Evolutionary conservation across 2,888 invertebrate genomes (phyloP).

Genomic region (Hyposoter didymator): DNA sequence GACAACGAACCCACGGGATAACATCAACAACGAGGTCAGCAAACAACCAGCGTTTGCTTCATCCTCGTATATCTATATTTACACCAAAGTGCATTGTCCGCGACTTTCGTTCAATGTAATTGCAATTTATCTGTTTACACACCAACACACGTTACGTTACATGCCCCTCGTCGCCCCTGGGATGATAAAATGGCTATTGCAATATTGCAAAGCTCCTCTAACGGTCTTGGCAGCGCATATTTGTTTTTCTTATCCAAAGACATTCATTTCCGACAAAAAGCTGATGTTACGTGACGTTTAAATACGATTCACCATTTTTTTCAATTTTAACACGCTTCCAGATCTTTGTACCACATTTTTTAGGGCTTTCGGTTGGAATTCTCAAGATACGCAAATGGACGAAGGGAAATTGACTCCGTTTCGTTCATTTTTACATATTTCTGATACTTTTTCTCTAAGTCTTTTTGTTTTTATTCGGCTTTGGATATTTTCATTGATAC

Average conservation of each 20-base stretch:
- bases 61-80: not conserved
- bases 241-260: not conserved
- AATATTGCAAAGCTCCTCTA: not conserved
- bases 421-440: not conserved
- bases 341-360: not conserved
- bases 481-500: not conserved
- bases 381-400: not conserved
- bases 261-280: not conserved
- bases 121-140: not conserved
- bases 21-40: conserved; percentile 50
- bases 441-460: not conserved
- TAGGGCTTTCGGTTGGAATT: not conserved
- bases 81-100: conserved; percentile 14
- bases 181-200: not conserved
- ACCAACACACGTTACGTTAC: not conserved
- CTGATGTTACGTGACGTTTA: not conserved
- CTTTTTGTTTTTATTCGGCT: not conserved
- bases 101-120: conserved; percentile 18
- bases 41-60: conserved; percentile 55
- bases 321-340: no score
- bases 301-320: not conserved
- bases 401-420: not conserved
- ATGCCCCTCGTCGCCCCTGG: not conserved
- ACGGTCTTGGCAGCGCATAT: not conserved
- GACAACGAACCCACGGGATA: conserved; percentile 50